Evolutionary conservation across 2,888 invertebrate genomes (phyloP).

Genomic region (Drosophila mulleri): DNA sequence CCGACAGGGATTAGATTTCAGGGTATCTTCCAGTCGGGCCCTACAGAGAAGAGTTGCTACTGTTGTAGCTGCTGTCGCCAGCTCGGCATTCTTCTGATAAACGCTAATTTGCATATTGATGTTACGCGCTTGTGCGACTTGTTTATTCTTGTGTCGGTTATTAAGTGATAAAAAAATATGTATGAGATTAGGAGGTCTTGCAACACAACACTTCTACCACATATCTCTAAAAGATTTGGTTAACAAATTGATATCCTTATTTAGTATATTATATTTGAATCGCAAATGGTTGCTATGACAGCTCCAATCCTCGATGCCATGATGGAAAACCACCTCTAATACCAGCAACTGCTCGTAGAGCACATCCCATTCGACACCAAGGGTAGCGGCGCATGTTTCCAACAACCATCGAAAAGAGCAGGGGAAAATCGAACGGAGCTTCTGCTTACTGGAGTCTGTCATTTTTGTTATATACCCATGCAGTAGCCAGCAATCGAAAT

Average conservation of each 20-base stretch:
- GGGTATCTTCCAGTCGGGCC: background rate
- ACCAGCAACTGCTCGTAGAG: conserved; percentile 82
- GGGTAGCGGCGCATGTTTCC: conserved; percentile 82
- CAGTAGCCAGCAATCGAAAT: conserved; percentile 84
- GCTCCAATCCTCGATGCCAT: conserved; percentile 77
- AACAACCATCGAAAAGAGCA: conserved; percentile 83
- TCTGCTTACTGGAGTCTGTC: conserved; percentile 51
- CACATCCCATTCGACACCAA: conserved; percentile 74
- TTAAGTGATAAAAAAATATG: conserved; percentile 22
- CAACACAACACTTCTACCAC: conserved; percentile 63
- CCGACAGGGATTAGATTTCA: background rate
- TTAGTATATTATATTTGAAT: conserved; percentile 52
- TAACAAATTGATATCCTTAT: conserved; percentile 74
- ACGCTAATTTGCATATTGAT: conserved; percentile 63
- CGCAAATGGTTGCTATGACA: conserved; percentile 66
- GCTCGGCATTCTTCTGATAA: conserved; percentile 54
- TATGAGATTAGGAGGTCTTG: conserved; percentile 18
- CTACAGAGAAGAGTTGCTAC: conserved; percentile 11
- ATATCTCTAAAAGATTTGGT: conserved; percentile 60
- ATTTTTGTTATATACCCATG: conserved; percentile 63
- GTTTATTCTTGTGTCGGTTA: conserved; percentile 22
- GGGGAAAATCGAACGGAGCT: conserved; percentile 76
- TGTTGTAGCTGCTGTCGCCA: conserved; percentile 25
- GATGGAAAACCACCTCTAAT: conserved; percentile 82
- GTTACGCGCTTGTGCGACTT: conserved; percentile 21